Evolutionary conservation across 2,797 vertebrate genomes (phyloP), one percentile per base, ranked within the genome.

Genomic region (Catamblyrhynchus diadema): DNA sequence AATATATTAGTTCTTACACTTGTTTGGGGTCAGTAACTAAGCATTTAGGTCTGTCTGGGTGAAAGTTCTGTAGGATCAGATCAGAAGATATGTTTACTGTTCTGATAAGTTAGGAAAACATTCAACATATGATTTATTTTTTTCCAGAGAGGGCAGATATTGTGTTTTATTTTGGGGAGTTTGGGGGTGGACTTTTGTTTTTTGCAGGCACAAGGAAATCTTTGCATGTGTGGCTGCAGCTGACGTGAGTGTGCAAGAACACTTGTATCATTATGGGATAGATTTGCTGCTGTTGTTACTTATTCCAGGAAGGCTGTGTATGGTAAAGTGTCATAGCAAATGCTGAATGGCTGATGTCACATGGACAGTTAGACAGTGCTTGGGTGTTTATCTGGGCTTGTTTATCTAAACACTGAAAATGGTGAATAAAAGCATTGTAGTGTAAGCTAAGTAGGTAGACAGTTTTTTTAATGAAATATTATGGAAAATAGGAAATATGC

Each of bases 321-420:
- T 86, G 72, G 85, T 88, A 32, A 74, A 88, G 61, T 65, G 57
- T 74, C 71, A 39, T 0, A 81, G 50, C 59, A 78, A 51, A 72
- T 48, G 54, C 80, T 93, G 69, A 57, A 33, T 50, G 39, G 57
- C 14, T 94, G 65, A 74, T 88, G 77, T 92, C 73, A 81, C 7
- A 3, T 25, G 60, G 57, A 14, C 32, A 41, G 50, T 80, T 89
- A 79, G 59, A 72, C 80, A 56, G 42, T 78, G 53, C 35, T 86
- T 78, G 57, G 24, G 17, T 94, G 59, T 90, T 90, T 66, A 54
- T 9, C 3, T 85, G 27, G 65, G 37, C 23, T 64, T 65, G 25
- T 37, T 79, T 79, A 39, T 42, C 51, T 57, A 42, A 50, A 45
- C 32, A 6, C n/a, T 87, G 72, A 62, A 86, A 90, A 35, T 37